These are phyloP conservation scores for Neoarius graeffei DNA, from an alignment of 2,113 vertebrate species.

Conservation along the genomic window DNA sequence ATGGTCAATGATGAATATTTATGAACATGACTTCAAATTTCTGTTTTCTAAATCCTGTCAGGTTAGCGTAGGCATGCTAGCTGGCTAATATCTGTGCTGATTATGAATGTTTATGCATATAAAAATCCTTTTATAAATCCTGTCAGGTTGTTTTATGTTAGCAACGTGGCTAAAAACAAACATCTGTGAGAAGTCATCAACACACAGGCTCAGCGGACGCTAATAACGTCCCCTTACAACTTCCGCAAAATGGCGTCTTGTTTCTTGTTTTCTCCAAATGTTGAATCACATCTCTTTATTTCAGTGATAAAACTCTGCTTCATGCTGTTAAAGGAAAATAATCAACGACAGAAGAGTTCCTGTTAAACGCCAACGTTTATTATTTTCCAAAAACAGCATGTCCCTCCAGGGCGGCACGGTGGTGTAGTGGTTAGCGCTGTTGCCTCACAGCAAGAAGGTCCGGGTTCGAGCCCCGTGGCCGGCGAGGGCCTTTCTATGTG, in stretches of 20 bases:
- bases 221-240: neutral
- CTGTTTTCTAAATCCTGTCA: neutral
- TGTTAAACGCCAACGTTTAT: neutral
- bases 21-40: neutral
- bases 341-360: neutral
- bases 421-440: too few species aligned
- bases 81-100: neutral
- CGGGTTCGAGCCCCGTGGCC: too few species aligned
- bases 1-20: neutral
- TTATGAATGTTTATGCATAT: neutral
- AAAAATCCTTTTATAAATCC: neutral
- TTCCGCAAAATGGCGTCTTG: neutral
- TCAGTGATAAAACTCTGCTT: neutral
- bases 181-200: neutral
- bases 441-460: too few species aligned
- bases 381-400: neutral
- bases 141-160: neutral
- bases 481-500: too few species aligned
- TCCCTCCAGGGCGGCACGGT: too few species aligned
- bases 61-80: neutral
- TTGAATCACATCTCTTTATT: too few species aligned
- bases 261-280: too few species aligned
- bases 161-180: neutral
- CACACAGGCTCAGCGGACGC: neutral
- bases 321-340: neutral